phyloP scores from a whole-genome alignment of 2,888 invertebrate species.

The Trachelus troglodyta region DNA sequence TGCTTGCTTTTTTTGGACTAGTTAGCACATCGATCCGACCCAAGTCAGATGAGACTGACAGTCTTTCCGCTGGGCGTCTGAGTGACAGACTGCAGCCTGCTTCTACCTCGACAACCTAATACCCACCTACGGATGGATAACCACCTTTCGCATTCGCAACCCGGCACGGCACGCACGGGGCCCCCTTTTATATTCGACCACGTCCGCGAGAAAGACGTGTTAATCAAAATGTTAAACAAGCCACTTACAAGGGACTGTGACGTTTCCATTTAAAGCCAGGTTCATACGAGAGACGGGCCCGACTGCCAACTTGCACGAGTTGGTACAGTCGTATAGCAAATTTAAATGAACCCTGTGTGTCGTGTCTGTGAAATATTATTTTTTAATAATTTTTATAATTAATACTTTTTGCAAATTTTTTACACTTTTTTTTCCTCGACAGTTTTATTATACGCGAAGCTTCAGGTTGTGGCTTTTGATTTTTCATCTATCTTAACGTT shows the following conservation, averaged over 20 bases:
- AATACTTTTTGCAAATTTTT: neutral
- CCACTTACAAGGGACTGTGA: slow-evolving; percentile 64
- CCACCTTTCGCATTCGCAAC: slow-evolving; percentile 46
- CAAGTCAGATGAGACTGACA: slow-evolving; percentile 54
- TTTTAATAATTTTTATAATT: neutral
- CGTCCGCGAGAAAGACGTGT: slow-evolving; percentile 57
- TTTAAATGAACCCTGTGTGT: neutral
- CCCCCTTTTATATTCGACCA: slow-evolving; percentile 23
- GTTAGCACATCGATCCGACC: slow-evolving; percentile 57
- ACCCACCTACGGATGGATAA: slow-evolving; percentile 58
- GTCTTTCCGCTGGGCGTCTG: slow-evolving; percentile 41
- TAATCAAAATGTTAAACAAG: slow-evolving; percentile 67
- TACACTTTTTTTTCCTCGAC: too few relatives aligned
- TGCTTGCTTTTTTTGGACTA: neutral
- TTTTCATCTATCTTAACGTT: neutral
- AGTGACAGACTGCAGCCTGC: slow-evolving; percentile 50
- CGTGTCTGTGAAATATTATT: neutral
- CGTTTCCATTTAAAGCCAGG: slow-evolving; percentile 61
- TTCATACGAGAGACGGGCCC: neutral
- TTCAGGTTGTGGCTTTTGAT: neutral
- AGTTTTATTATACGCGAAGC: neutral
- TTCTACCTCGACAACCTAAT: slow-evolving; percentile 62
- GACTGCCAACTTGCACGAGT: neutral
- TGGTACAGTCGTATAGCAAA: neutral
- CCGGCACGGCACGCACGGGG: slow-evolving; percentile 31